A percentile compares a stretch with the other conserved stretches of the same genome.
Conservation (phyloP, 2,888 invertebrate genomes). For the Imbricaverruca yamaguchii region DNA sequence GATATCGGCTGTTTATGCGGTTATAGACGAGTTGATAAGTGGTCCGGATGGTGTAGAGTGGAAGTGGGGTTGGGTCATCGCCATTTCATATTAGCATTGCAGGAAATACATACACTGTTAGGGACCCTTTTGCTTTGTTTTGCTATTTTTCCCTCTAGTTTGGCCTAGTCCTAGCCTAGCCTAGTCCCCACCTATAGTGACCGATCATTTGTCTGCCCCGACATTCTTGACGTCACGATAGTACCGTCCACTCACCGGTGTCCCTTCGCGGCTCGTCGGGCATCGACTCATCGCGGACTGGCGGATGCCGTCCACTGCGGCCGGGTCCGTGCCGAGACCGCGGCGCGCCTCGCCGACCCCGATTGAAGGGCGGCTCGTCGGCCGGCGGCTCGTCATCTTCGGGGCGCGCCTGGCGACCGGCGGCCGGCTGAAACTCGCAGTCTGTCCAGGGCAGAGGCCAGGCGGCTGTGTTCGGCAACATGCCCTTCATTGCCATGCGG, state of each 20-base stretch:
- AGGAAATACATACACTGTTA: neutral
- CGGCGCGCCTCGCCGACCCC: neutral
- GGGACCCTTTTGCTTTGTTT: no score
- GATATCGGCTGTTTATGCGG: no score
- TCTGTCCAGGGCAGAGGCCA: slow-evolving; percentile 54
- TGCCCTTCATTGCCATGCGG: slow-evolving; percentile 33
- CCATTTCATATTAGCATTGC: no score
- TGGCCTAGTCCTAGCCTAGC: no score
- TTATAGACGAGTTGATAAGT: no score
- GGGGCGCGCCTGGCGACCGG: neutral
- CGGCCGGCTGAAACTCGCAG: slow-evolving; percentile 39
- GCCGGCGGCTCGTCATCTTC: slow-evolving; percentile 28
- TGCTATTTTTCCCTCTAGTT: no score
- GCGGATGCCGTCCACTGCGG: slow-evolving; percentile 37
- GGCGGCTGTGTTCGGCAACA: slow-evolving; percentile 28
- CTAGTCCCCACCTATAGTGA: no score
- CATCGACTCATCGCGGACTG: slow-evolving; percentile 25
- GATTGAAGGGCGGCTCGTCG: slow-evolving; percentile 32
- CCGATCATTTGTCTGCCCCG: no score
- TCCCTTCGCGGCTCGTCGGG: neutral
- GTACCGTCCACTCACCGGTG: neutral
- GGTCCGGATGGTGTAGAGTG: no score
- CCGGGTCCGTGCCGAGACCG: slow-evolving; percentile 32
- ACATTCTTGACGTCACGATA: no score
- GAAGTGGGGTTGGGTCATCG: no score